Conservation (phyloP, 1,140 invertebrate species). For the Dendrolimus kikuchii region DNA sequence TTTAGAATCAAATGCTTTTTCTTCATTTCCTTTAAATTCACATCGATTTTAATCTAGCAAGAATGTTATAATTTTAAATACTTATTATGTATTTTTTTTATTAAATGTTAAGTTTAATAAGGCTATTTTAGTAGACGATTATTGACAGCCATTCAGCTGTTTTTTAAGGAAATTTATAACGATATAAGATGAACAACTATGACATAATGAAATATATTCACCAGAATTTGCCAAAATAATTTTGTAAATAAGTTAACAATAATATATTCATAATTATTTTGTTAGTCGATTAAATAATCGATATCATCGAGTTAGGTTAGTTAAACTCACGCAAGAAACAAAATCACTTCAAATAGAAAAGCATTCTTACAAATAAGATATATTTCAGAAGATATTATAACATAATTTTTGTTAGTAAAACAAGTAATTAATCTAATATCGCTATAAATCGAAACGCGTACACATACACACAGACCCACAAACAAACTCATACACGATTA, state of each 20-base stretch:
- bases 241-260: too few species aligned
- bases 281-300: too few species aligned
- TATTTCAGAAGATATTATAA: too few species aligned
- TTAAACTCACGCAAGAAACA: too few species aligned
- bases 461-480: slow-evolving; percentile 20
- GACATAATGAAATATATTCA: too few species aligned
- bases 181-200: slow-evolving; percentile 22
- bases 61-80: slow-evolving; percentile 39
- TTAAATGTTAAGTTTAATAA: slow-evolving; percentile 62
- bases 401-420: too few species aligned
- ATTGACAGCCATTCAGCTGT: slow-evolving; percentile 34
- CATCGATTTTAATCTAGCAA: slow-evolving; percentile 55
- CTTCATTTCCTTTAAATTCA: slow-evolving; percentile 51
- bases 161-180: slow-evolving; percentile 20
- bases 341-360: too few species aligned
- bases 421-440: slow-evolving; percentile 19
- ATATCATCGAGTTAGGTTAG: too few species aligned
- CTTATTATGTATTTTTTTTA: slow-evolving; percentile 35
- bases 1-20: slow-evolving; percentile 69
- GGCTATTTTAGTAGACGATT: slow-evolving; percentile 60
- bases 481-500: slow-evolving; percentile 24
- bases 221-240: too few species aligned
- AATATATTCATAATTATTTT: too few species aligned
- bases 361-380: too few species aligned
- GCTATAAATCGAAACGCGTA: slow-evolving; percentile 23